Conservation (phyloP, 1,140 invertebrate species). For the Cotesia vestalis region DNA sequence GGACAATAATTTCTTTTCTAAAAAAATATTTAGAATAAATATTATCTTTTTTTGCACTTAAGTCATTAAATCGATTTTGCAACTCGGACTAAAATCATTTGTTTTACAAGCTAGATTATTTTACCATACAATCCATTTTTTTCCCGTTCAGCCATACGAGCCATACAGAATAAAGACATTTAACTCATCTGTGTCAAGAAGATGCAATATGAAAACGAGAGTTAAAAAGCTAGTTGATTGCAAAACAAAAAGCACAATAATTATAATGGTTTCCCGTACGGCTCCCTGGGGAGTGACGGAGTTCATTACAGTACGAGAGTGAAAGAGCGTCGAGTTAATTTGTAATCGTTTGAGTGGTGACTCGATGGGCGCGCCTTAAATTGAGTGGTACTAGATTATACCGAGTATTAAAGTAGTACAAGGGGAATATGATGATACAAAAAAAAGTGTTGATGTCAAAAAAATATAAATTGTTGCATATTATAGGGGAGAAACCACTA, state of each 20-base stretch:
- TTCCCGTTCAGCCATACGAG: too few relatives aligned
- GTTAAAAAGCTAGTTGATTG: constrained; percentile 43
- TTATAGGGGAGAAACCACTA: constrained; percentile 42
- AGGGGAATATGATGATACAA: constrained; percentile 27
- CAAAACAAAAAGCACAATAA: constrained; percentile 64
- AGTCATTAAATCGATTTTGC: too few relatives aligned
- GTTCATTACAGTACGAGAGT: constrained; percentile 55
- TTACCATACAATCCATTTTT: too few relatives aligned
- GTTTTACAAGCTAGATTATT: too few relatives aligned
- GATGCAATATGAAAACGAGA: constrained; percentile 7
- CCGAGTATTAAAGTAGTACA: constrained; percentile 16
- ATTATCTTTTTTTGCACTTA: too few relatives aligned
- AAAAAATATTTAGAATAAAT: too few relatives aligned
- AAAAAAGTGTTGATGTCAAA: constrained; percentile 21
- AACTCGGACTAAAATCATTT: too few relatives aligned
- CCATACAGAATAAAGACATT: too few relatives aligned
- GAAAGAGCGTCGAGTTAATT: constrained; percentile 59
- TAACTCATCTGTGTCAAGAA: too few relatives aligned
- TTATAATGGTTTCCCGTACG: constrained; percentile 46
- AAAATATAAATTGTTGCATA: constrained; percentile 7
- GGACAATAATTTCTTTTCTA: too few relatives aligned
- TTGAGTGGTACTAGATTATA: constrained; percentile 44
- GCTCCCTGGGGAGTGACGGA: constrained; percentile 35
- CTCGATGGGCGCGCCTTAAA: constrained; percentile 49
- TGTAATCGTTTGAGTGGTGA: constrained; percentile 59